Base-by-base conservation (phyloP, 2,113 vertebrate species). In the Burhinus oedicnemus region DNA sequence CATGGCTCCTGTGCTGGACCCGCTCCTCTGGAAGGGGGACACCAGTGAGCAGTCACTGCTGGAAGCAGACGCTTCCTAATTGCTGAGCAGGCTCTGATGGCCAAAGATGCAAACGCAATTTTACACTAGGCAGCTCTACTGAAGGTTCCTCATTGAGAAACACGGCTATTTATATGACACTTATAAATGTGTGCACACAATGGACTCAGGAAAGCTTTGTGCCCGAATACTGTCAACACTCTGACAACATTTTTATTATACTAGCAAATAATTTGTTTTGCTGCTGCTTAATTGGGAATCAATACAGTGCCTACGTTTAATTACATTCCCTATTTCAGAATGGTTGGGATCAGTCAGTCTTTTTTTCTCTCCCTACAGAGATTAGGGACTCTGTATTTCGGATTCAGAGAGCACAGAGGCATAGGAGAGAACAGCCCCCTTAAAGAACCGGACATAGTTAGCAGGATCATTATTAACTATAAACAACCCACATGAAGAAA, bases 221-320 rank as follows among this genome's bases (percentile, higher is more conserved):
- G 76, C 57, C 65, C 21, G 11, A 89, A 61, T 13, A 27, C 51
- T 75, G 75, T 85, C 89, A 93, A n/a, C 86, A 20, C 51, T 51
- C 40, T 15, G 55, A 88, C 70, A 88, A 93, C 47, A 3, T 76
- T 93, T 88, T 75, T 83, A 85, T 83, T 86, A 76, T 54, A 54
- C 75, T 47, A 82, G 87, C 61, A 93, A 93, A 89, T 83, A 83
- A 94, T 91, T 88, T 79, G 90, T 68, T 95, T 78, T 64, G 57
- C 32, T 86, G 71, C 57, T 91, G 58, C 72, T 71, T 89, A 91
- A 91, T 89, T 76, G 68, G 71, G 51, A 93, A 93, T 95, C 96
- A 76, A 87, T 91, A 86, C 30, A 23, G 38, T 27, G 47, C 66
- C 90, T 54, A 83, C 22, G 78, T 76, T 93, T 86, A 94, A 83